These are phyloP conservation scores for Drosophila heteroneura DNA, from an alignment of 2,888 invertebrate species.

Conservation along the genomic window DNA sequence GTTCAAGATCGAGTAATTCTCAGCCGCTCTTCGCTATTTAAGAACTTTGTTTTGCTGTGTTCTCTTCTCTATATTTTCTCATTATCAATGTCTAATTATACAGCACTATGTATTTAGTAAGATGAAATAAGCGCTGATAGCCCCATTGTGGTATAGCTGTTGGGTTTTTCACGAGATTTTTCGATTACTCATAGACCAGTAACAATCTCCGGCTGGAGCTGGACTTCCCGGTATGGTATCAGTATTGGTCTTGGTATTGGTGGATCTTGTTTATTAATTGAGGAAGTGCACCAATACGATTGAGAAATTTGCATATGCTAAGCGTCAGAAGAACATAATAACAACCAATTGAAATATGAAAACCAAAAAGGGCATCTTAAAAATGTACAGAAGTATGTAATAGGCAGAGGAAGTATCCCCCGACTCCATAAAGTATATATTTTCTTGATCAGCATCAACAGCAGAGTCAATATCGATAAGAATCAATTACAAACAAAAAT, in stretches of 20 bases:
- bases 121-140: conserved; percentile 7
- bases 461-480: not conserved
- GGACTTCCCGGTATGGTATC: conserved; percentile 34
- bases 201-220: conserved; percentile 3
- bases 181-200: conserved; percentile 47
- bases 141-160: conserved; percentile 3
- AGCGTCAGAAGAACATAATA: conserved; percentile 2
- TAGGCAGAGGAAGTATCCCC: not conserved
- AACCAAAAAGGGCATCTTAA: not conserved
- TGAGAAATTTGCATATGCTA: conserved; percentile 44
- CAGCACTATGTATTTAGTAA: not conserved
- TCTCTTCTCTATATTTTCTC: not conserved
- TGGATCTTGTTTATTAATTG: conserved; percentile 20
- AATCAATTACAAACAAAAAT: not conserved
- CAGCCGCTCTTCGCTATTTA: not conserved
- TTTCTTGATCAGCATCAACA: not conserved
- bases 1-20: conserved; percentile 29
- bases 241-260: not conserved
- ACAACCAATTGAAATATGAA: not conserved
- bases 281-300: conserved; percentile 42
- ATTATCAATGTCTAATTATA: not conserved
- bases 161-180: conserved; percentile 51
- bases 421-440: not conserved
- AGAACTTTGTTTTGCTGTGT: conserved; percentile 12
- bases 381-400: not conserved